These are phyloP conservation scores for Laspeyria flexula DNA, from an alignment of 2,888 invertebrate genomes.

Conservation along the genomic window DNA sequence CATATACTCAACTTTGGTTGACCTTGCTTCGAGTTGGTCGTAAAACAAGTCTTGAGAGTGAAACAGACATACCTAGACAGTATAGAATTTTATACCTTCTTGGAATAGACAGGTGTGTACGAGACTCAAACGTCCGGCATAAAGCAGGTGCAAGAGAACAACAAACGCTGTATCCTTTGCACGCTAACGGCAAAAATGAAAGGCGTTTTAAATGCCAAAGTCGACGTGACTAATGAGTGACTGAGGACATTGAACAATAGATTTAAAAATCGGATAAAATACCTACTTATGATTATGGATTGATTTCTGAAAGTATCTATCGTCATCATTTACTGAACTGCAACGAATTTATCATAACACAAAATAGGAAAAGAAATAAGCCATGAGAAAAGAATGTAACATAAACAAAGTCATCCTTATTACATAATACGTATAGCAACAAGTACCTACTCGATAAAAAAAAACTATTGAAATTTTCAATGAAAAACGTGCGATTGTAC, in stretches of 20 bases:
- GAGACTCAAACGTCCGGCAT: conserved; percentile 48
- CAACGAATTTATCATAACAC: no score
- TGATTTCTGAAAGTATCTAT: no score
- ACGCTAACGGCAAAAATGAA: conserved; percentile 42
- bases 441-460: neutral
- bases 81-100: conserved; percentile 16
- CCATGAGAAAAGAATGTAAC: no score
- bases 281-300: no score
- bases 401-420: no score
- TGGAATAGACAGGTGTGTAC: conserved; percentile 43
- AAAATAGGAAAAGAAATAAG: no score
- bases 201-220: conserved; percentile 42
- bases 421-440: no score
- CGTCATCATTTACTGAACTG: no score
- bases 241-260: conserved; percentile 19
- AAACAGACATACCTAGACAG: conserved; percentile 16
- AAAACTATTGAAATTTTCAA: neutral
- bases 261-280: neutral
- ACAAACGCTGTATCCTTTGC: conserved; percentile 33
- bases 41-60: conserved; percentile 48
- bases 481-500: neutral
- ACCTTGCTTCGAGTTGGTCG: conserved; percentile 51
- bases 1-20: conserved; percentile 45
- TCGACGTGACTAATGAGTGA: conserved; percentile 23
- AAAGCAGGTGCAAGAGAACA: conserved; percentile 46